A percentile compares a stretch with the other conserved stretches of the same genome.
These are phyloP conservation scores for Cryptoleucopteryx plumbea DNA, from an alignment of 2,113 vertebrate species.

Conservation along the genomic window DNA sequence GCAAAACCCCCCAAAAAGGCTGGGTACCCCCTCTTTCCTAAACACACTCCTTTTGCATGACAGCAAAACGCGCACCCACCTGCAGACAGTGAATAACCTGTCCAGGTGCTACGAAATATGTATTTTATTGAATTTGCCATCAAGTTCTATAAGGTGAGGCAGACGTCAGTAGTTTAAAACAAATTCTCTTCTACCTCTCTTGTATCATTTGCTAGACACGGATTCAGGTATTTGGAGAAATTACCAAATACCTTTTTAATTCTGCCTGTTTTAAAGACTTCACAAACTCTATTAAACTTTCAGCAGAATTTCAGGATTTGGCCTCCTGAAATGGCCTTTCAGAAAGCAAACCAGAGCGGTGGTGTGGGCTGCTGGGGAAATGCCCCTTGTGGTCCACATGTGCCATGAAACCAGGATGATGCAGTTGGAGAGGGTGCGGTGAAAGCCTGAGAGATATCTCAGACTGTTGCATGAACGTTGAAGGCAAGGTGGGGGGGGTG, in stretches of 20 bases:
- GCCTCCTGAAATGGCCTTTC: neutral
- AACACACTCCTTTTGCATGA: neutral
- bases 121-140: neutral
- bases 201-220: neutral
- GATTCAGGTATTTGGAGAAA: neutral
- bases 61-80: neutral
- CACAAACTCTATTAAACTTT: neutral
- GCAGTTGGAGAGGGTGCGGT: neutral
- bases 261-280: neutral
- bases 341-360: neutral
- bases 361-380: accelerated
- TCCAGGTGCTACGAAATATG: neutral
- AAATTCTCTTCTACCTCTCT: neutral
- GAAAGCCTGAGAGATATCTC: neutral
- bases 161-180: neutral
- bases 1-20: neutral
- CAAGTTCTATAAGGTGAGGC: neutral
- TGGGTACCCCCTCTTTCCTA: neutral
- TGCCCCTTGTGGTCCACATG: neutral
- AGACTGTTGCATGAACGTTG: accelerated
- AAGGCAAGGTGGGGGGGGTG: neutral
- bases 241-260: neutral
- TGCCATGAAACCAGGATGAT: neutral
- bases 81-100: neutral
- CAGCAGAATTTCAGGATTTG: neutral